Evolutionary conservation across 2,113 vertebrate genomes (phyloP).

Genomic region (Trematocara marginatum): DNA sequence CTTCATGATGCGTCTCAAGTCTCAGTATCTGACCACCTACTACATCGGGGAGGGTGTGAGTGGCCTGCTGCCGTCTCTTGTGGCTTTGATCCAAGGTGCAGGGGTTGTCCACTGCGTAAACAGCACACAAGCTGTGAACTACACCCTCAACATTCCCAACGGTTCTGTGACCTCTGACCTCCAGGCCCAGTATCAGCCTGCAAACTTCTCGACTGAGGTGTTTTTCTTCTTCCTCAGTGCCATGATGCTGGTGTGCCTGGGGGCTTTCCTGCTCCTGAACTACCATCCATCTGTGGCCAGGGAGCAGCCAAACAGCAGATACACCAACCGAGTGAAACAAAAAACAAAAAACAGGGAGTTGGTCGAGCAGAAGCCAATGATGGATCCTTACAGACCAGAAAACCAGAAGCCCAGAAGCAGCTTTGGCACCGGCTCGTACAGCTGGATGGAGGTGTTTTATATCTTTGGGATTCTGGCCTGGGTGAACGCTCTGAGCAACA

Average conservation of each 20-base stretch:
- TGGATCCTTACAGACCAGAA: not conserved
- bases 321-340: constrained; percentile 8
- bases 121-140: constrained; percentile 29
- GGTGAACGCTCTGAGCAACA: constrained; percentile 76
- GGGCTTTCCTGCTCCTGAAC: constrained; percentile 76
- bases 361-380: constrained; percentile 57
- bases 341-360: not conserved
- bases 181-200: constrained; percentile 60
- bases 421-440: constrained; percentile 57
- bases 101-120: constrained; percentile 71
- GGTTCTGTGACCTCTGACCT: not conserved
- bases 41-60: constrained; percentile 82
- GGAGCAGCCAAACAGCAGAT: constrained; percentile 2
- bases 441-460: constrained; percentile 60
- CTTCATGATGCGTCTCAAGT: constrained; percentile 75
- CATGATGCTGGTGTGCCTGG: constrained; percentile 75
- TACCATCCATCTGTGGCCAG: constrained; percentile 55
- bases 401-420: constrained; percentile 6
- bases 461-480: constrained; percentile 76
- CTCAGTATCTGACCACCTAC: constrained; percentile 75
- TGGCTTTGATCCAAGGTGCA: constrained; percentile 76
- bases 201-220: constrained; percentile 69
- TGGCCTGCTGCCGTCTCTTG: constrained; percentile 75
- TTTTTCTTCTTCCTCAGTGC: constrained; percentile 78
- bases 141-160: not conserved